Evolutionary conservation across 2,797 vertebrate genomes (phyloP).

Genomic region (Gallinago nigripennis): DNA sequence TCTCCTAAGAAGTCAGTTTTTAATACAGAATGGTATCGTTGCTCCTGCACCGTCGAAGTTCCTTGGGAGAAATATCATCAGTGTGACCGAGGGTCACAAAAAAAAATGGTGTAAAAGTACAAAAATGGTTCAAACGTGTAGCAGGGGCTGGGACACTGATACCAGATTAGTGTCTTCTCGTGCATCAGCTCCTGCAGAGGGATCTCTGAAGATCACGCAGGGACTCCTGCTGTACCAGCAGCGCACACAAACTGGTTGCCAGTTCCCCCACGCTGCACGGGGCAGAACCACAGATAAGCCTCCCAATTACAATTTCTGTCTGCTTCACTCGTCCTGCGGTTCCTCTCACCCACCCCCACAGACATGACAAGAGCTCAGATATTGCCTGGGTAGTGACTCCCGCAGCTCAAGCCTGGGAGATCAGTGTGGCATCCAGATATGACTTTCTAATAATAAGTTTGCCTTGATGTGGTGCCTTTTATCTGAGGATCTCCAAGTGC

Average conservation of each 20-base stretch:
- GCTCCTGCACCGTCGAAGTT: background rate
- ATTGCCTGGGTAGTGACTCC: background rate
- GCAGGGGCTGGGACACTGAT: background rate
- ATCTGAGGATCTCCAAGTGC: conserved; percentile 22
- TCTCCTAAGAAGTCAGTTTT: background rate
- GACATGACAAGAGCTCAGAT: background rate
- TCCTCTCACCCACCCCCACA: background rate
- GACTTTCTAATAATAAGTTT: background rate
- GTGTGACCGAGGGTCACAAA: background rate
- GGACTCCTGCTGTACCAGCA: fast-evolving
- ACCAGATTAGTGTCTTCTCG: background rate
- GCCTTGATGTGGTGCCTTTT: conserved; percentile 30
- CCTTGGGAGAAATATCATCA: background rate
- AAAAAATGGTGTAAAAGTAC: background rate
- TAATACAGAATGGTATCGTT: background rate
- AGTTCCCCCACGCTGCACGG: background rate
- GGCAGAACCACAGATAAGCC: background rate
- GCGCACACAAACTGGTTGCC: background rate
- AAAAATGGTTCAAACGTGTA: fast-evolving
- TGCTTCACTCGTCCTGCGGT: background rate
- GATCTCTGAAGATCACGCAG: background rate
- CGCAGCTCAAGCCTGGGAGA: background rate
- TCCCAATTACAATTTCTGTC: background rate
- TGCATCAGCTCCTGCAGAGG: background rate
- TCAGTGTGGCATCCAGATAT: background rate